Base-by-base conservation (phyloP, 2,797 vertebrate species). In the Scolopax rusticola region DNA sequence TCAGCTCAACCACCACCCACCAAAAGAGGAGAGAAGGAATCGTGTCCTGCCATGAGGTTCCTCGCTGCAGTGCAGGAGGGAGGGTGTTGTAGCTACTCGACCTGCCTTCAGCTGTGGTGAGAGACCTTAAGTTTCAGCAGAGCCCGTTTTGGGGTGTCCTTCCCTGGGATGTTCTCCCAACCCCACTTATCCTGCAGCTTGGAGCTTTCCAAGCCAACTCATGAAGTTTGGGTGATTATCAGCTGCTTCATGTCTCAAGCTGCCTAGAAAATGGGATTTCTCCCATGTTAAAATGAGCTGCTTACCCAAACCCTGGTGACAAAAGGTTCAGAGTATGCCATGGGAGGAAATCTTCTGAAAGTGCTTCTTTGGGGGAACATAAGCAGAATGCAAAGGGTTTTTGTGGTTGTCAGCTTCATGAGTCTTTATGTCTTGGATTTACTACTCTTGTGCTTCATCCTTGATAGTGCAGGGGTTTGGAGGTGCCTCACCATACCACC, bases 1-100 rank as follows among this genome's bases (percentile, higher is more conserved):
- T 87, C 82, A 54, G 47, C 33, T 63, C 64, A 50, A 33, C 7
- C 75, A 38, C 14, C 8, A 40, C 40, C 11, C n/a, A 51, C 8
- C 40, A 12, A 50, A 53, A 50, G 38, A 65, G 24, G 30, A 65
- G 40, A 47, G 54, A 45, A 76, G 40, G 33, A 70, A 13, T 69
- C 3, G 0, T 50, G 40, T 83, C 61, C 56, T 60, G 32, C 65
- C 2, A 0, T 0, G 0, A 48, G 30, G 20, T 19, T 91, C 60
- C 41, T 83, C 3, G 0, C 30, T 33, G 33, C 41, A 23, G 16
- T 18, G 41, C 33, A 38, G 40, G 17, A 57, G 6, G 17, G 27
- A 56, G 16, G 13, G 8, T 30, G 13, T 59, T 1, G 1, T 45
- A 40, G 40, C 69, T 70, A 5, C 45, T 76, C 1, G 1, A 6